Evolutionary conservation across 30 jellyfish, hydroid and myxozoan genomes (phyloP).

Genomic region (Chironex yamaguchii): DNA sequence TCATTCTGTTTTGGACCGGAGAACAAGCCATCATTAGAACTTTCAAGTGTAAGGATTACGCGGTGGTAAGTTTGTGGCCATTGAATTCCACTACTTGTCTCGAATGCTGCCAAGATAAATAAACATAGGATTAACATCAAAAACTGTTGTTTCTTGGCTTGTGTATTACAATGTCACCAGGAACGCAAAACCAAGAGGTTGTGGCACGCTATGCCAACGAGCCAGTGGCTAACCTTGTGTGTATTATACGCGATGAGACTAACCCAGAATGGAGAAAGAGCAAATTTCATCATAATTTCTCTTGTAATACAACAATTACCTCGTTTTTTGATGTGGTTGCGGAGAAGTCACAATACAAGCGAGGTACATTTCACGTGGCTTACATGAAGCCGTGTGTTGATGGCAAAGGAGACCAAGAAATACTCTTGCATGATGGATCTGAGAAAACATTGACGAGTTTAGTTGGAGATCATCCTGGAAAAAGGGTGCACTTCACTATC

Average conservation of each 20-base stretch:
- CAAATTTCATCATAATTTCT: slow-evolving; percentile 6
- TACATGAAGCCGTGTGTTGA: slow-evolving; percentile 64
- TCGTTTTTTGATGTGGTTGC: slow-evolving; percentile 61
- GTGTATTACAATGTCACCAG: neutral
- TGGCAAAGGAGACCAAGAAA: slow-evolving; percentile 57
- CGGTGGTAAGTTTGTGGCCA: too few relatives aligned
- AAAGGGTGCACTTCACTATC: slow-evolving; percentile 13
- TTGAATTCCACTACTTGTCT: too few relatives aligned
- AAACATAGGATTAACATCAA: too few relatives aligned
- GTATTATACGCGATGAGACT: slow-evolving; percentile 45
- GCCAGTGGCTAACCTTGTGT: slow-evolving; percentile 14
- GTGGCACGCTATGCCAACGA: neutral
- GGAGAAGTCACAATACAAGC: slow-evolving; percentile 30
- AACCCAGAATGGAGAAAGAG: neutral
- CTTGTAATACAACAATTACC: slow-evolving; percentile 40
- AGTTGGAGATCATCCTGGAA: slow-evolving; percentile 34
- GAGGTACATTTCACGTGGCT: slow-evolving; percentile 28
- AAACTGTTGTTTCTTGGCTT: too few relatives aligned
- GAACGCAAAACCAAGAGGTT: neutral
- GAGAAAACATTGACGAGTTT: slow-evolving; percentile 40
- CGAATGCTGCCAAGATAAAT: too few relatives aligned
- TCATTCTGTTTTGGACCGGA: too few relatives aligned
- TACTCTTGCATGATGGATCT: slow-evolving; percentile 31
- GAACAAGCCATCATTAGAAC: too few relatives aligned
- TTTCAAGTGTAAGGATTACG: too few relatives aligned